Evolutionary conservation across 2,888 invertebrate species (phyloP).

Genomic region (Acleris cristana): DNA sequence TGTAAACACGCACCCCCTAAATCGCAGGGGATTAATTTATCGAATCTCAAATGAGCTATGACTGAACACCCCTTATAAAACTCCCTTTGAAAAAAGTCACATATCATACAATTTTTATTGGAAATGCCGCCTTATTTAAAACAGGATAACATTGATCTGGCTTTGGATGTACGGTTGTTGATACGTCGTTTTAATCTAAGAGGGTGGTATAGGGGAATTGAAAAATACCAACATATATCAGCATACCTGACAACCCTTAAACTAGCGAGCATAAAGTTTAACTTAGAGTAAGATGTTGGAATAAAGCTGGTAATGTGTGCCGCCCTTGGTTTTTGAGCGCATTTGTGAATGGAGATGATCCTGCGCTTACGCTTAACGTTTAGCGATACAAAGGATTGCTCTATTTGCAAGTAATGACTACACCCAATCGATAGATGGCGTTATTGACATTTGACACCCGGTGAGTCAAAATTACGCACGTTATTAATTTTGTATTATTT

Average conservation of each 20-base stretch:
- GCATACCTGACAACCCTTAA: not conserved
- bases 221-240: constrained; percentile 20
- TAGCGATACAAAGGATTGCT: constrained; percentile 60
- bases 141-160: too few species aligned
- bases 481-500: not conserved
- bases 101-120: too few species aligned
- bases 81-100: too few species aligned
- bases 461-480: too few species aligned
- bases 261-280: not conserved
- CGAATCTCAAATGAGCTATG: constrained; percentile 82
- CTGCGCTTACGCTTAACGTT: constrained; percentile 64
- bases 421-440: constrained; percentile 18
- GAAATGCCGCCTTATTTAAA: too few species aligned
- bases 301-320: constrained; percentile 3
- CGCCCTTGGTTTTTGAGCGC: constrained; percentile 67
- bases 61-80: constrained; percentile 55
- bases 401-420: constrained; percentile 29
- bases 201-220: constrained; percentile 46
- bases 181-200: too few species aligned
- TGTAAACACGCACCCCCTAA: constrained; percentile 47
- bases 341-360: constrained; percentile 76
- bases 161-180: too few species aligned
- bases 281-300: not conserved
- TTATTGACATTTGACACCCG: not conserved
- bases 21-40: constrained; percentile 78